Percentiles rank a stretch among this genome's conserved stretches.
Conservation (phyloP, 2,113 vertebrate genomes). For the Genyomyrus donnyi region DNA sequence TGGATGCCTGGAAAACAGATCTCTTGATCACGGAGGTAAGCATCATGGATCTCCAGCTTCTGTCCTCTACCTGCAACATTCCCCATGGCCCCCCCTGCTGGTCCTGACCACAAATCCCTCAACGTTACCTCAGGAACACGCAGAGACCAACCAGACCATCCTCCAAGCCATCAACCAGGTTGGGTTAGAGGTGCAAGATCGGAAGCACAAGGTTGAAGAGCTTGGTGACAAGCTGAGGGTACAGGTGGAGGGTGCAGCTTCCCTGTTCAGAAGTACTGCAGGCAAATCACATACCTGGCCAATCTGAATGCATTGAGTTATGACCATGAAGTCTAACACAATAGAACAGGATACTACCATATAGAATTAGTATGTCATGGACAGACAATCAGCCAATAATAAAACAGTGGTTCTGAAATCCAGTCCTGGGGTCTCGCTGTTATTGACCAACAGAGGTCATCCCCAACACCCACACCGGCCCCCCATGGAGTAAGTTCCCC, state of each 20-base stretch:
- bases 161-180: conserved; percentile 37
- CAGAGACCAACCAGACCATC: conserved; percentile 31
- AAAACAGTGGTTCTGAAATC: neutral
- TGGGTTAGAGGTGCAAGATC: conserved; percentile 25
- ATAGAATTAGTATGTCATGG: neutral
- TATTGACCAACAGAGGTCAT: neutral
- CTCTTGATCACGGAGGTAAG: conserved; percentile 25
- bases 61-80: neutral
- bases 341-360: neutral
- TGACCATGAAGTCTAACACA: neutral
- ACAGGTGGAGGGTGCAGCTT: conserved; percentile 34
- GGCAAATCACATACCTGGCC: neutral
- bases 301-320: neutral
- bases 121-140: conserved; percentile 32
- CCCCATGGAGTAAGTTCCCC: neutral
- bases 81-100: neutral
- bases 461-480: neutral
- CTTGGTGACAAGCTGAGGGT: conserved; percentile 42
- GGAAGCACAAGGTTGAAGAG: conserved; percentile 36
- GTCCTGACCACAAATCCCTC: neutral
- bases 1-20: conserved; percentile 20
- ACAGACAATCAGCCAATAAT: neutral
- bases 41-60: neutral
- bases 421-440: neutral
- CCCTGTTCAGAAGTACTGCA: conserved; percentile 23